Evolutionary conservation across 1,140 invertebrate genomes (phyloP).

Genomic region (Aplysia californica): DNA sequence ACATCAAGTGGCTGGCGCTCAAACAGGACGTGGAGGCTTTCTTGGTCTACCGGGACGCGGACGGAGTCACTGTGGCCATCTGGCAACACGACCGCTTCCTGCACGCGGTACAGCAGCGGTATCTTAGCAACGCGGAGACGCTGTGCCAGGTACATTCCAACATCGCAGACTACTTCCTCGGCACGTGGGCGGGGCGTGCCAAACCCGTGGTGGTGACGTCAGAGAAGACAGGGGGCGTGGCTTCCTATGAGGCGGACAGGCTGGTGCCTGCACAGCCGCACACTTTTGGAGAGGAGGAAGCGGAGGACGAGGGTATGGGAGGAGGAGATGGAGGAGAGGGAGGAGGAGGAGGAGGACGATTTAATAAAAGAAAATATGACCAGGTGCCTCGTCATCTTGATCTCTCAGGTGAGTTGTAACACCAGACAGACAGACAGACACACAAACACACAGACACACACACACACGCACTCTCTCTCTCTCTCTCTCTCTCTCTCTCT

Average conservation of each 20-base stretch:
- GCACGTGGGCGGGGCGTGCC: slow-evolving; percentile 47
- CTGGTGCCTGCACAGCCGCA: slow-evolving; percentile 55
- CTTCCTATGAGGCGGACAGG: slow-evolving; percentile 36
- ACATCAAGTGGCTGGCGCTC: slow-evolving; percentile 48
- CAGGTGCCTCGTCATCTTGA: slow-evolving; percentile 60
- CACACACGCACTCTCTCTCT: too few relatives aligned
- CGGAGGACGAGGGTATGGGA: neutral
- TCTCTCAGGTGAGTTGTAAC: too few relatives aligned
- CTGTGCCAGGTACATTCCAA: slow-evolving; percentile 48
- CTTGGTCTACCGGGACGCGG: slow-evolving; percentile 40
- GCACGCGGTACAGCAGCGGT: slow-evolving; percentile 39
- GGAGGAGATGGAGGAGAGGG: slow-evolving; percentile 10
- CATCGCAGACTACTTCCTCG: slow-evolving; percentile 62
- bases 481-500: too few relatives aligned
- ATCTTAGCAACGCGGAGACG: slow-evolving; percentile 35
- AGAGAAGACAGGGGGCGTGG: neutral
- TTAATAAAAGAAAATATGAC: slow-evolving; percentile 61
- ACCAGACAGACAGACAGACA: too few relatives aligned
- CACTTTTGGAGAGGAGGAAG: slow-evolving; percentile 39
- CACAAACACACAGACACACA: too few relatives aligned
- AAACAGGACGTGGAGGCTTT: slow-evolving; percentile 44
- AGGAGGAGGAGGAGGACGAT: slow-evolving; percentile 26
- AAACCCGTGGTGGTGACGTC: slow-evolving; percentile 39
- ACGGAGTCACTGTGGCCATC: slow-evolving; percentile 53
- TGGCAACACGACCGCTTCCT: slow-evolving; percentile 49